A percentile compares a stretch with the other conserved stretches of the same genome.
These are phyloP conservation scores for Orchesella flavescens DNA, from an alignment of 2,888 invertebrate species.

Conservation along the genomic window DNA sequence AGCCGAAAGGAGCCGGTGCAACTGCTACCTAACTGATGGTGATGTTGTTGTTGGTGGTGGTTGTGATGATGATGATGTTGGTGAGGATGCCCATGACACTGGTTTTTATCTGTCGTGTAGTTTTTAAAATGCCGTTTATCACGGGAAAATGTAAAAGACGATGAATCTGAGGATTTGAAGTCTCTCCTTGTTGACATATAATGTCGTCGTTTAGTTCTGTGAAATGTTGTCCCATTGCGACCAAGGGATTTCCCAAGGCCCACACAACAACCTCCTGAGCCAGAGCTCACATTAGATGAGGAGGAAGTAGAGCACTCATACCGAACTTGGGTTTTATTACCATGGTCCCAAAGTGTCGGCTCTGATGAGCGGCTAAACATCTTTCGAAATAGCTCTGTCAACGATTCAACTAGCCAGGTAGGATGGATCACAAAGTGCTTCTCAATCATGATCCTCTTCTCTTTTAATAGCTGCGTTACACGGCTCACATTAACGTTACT, in stretches of 20 bases:
- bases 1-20: conserved; percentile 8
- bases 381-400: conserved; percentile 67
- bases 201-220: conserved; percentile 67
- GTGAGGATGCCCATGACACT: conserved; percentile 54
- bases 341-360: conserved; percentile 58
- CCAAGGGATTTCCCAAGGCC: conserved; percentile 63
- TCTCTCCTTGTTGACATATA: conserved; percentile 63
- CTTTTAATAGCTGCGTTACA: not conserved
- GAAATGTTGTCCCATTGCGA: conserved; percentile 68
- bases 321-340: conserved; percentile 28
- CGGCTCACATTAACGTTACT: not conserved
- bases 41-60: not conserved
- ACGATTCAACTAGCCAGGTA: conserved; percentile 66
- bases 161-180: conserved; percentile 57
- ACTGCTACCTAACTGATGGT: conserved; percentile 21
- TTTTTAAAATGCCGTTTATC: conserved; percentile 66
- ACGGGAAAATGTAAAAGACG: conserved; percentile 50
- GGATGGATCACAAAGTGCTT: conserved; percentile 68
- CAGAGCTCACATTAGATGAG: conserved; percentile 30
- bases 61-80: conserved; percentile 46
- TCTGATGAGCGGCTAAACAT: conserved; percentile 64
- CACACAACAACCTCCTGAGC: conserved; percentile 56
- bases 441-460: conserved; percentile 61
- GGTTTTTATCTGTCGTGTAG: conserved; percentile 47
- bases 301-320: conserved; percentile 52